Conservation (phyloP, 2,797 vertebrate species). For the Prunella strophiata region DNA sequence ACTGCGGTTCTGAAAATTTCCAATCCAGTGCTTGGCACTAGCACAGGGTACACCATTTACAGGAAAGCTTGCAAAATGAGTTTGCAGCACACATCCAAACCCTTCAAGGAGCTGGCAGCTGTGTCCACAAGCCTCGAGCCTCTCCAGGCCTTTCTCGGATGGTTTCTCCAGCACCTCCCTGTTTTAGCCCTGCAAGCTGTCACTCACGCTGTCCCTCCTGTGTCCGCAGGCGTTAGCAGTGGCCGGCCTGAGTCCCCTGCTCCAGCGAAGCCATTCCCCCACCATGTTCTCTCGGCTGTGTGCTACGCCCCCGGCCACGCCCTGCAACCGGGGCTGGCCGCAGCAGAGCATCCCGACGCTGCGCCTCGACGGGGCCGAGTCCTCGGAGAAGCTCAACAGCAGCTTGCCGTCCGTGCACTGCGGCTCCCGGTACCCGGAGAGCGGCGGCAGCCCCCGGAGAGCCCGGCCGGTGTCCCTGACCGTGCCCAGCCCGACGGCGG, state of each 20-base stretch:
- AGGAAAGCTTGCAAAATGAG: neutral
- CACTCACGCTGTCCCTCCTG: neutral
- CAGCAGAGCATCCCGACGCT: slow-evolving; percentile 84
- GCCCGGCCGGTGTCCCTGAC: slow-evolving; percentile 90
- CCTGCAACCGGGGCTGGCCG: slow-evolving; percentile 77
- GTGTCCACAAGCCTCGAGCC: neutral
- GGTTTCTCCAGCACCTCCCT: neutral
- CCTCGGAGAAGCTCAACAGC: slow-evolving; percentile 95
- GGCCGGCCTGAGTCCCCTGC: slow-evolving; percentile 91
- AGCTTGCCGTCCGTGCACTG: slow-evolving; percentile 95
- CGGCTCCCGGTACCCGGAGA: slow-evolving; percentile 84
- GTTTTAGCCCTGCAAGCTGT: neutral
- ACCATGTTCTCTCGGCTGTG: slow-evolving; percentile 87
- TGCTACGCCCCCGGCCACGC: slow-evolving; percentile 87
- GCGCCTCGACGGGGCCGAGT: slow-evolving; percentile 84
- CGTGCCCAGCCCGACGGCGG: slow-evolving; percentile 84
- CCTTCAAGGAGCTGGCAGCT: neutral
- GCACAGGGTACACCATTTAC: neutral
- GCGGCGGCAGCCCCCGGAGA: slow-evolving; percentile 79
- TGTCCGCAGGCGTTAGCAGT: slow-evolving; percentile 88
- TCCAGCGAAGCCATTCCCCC: slow-evolving; percentile 94
- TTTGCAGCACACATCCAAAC: neutral
- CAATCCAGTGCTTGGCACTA: neutral
- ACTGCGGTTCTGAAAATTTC: neutral
- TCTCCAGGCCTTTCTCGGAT: neutral